These are phyloP conservation scores for Dicentrarchus labrax DNA, from an alignment of 2,113 vertebrate genomes.

Conservation along the genomic window DNA sequence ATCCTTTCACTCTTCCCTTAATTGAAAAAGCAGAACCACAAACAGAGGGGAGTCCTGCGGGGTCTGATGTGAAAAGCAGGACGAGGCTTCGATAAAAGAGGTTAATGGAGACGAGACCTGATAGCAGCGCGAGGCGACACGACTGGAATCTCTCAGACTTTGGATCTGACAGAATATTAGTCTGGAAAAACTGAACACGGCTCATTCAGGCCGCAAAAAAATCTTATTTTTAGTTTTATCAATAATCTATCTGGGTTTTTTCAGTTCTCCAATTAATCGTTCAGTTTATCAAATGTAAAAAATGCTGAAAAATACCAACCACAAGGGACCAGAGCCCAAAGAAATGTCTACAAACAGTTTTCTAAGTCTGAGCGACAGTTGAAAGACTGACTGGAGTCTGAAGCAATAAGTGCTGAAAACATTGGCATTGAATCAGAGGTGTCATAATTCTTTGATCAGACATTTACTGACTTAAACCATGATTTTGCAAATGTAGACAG, in stretches of 20 bases:
- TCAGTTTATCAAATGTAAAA: not conserved
- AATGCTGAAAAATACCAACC: not conserved
- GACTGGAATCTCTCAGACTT: slow-evolving; percentile 17
- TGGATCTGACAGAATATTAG: slow-evolving; percentile 9
- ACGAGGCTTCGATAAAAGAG: slow-evolving; percentile 53
- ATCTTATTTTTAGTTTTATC: not conserved
- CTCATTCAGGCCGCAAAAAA: not conserved
- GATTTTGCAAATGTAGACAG: too few relatives aligned
- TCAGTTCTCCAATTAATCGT: not conserved
- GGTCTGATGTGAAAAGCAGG: slow-evolving; percentile 69
- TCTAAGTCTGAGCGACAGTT: not conserved
- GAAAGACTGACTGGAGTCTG: not conserved
- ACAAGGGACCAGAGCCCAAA: not conserved
- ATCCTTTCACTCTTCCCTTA: slow-evolving; percentile 43
- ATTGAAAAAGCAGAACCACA: slow-evolving; percentile 75
- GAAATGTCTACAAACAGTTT: not conserved
- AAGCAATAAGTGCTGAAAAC: too few relatives aligned
- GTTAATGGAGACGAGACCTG: slow-evolving; percentile 64
- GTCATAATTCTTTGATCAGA: too few relatives aligned
- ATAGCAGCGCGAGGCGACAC: slow-evolving; percentile 2
- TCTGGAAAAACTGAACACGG: not conserved
- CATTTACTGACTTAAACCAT: too few relatives aligned
- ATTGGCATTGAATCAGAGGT: too few relatives aligned
- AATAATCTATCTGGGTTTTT: not conserved
- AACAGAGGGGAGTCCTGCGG: slow-evolving; percentile 59